These are phyloP conservation scores for Emydocephalus ijimae DNA, from an alignment of 2,113 vertebrate genomes.

Conservation along the genomic window DNA sequence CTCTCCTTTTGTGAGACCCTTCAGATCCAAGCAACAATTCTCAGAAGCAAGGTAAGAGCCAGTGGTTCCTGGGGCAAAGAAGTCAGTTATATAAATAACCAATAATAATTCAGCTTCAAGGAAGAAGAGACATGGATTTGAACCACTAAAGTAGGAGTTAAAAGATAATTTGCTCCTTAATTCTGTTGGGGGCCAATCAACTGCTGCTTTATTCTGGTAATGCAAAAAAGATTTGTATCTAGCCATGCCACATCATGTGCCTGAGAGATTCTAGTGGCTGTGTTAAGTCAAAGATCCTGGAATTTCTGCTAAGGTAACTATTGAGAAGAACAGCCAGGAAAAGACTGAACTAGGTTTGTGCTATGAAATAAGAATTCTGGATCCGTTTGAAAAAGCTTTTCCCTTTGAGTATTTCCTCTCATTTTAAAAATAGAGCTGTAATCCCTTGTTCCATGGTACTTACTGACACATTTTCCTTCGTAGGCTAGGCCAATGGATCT, in stretches of 20 bases:
- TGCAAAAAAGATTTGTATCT: neutral
- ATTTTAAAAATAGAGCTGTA: neutral
- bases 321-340: neutral
- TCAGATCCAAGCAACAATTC: neutral
- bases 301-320: neutral
- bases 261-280: neutral
- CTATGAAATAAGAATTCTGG: neutral
- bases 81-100: neutral
- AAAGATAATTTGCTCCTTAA: neutral
- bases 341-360: neutral
- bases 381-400: neutral
- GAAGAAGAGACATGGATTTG: neutral
- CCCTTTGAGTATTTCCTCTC: neutral
- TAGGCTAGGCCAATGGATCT: conserved; percentile 96
- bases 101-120: neutral
- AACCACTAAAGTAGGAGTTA: neutral
- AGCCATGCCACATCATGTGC: neutral
- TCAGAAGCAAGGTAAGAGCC: neutral
- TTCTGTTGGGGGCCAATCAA: neutral
- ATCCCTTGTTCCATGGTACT: conserved; percentile 60
- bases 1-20: neutral
- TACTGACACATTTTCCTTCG: conserved; percentile 97
- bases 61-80: neutral
- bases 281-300: neutral
- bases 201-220: neutral